phyloP scores from a whole-genome alignment of 1,140 invertebrate species.

The Pogonomyrmex barbatus region DNA sequence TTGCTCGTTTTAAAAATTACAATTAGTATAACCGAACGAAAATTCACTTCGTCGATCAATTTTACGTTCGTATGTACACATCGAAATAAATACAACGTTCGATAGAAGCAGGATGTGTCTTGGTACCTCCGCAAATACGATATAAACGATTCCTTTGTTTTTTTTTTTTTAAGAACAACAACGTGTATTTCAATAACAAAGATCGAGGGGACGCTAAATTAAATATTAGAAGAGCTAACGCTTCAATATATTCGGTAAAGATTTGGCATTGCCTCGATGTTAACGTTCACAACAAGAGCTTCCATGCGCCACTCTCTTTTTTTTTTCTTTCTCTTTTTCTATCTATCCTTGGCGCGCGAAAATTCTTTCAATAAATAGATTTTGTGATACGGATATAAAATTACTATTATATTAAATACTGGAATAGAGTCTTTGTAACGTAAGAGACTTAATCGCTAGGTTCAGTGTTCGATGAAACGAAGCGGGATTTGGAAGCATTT shows the following conservation, averaged over 20 bases:
- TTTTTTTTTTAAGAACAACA: conserved; percentile 59
- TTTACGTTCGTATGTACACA: conserved; percentile 49
- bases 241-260: conserved; percentile 62
- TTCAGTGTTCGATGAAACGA: conserved; percentile 73
- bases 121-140: conserved; percentile 56
- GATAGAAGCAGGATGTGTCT: conserved; percentile 59
- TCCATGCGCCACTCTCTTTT: conserved; percentile 50
- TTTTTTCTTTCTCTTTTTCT: conserved; percentile 30
- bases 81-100: conserved; percentile 61
- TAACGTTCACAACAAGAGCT: conserved; percentile 63
- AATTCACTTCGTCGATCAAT: conserved; percentile 40
- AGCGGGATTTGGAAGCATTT: conserved; percentile 72
- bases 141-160: conserved; percentile 52
- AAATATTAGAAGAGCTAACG: conserved; percentile 64
- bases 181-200: conserved; percentile 65
- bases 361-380: conserved; percentile 71
- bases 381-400: conserved; percentile 76
- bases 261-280: conserved; percentile 64
- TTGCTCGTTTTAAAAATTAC: conserved; percentile 43
- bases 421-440: conserved; percentile 74
- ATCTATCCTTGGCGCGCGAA: conserved; percentile 58
- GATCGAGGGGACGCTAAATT: conserved; percentile 64
- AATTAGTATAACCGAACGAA: conserved; percentile 40
- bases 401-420: conserved; percentile 77
- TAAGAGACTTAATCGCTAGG: conserved; percentile 73